These are phyloP conservation scores for Pygmarrhopalites habei DNA, from an alignment of 1,140 invertebrate species.

Conservation along the genomic window DNA sequence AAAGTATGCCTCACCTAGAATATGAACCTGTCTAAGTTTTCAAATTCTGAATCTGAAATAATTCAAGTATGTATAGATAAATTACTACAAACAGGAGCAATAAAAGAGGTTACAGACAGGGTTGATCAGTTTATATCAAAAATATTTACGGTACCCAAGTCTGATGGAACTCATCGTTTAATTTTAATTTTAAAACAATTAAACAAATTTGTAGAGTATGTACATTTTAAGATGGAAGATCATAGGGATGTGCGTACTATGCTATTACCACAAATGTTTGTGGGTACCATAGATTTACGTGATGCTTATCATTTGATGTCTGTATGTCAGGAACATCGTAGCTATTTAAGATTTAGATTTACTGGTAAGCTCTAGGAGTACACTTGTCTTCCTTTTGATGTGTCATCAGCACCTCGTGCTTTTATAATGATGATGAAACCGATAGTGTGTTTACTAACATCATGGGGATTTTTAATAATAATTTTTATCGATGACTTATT, in stretches of 20 bases:
- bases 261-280: slow-evolving; percentile 1
- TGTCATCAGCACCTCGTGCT: slow-evolving; percentile 14
- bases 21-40: too few species aligned
- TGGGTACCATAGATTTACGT: slow-evolving; percentile 23
- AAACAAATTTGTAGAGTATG: slow-evolving; percentile 19
- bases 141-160: too few species aligned
- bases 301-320: slow-evolving; percentile 28
- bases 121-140: too few species aligned
- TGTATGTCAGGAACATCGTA: slow-evolving; percentile 6
- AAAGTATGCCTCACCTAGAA: too few species aligned
- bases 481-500: slow-evolving; percentile 25
- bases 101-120: too few species aligned
- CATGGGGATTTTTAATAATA: background rate
- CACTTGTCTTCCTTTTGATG: slow-evolving; percentile 23
- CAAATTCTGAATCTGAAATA: too few species aligned
- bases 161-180: background rate
- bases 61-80: too few species aligned
- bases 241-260: slow-evolving; percentile 3
- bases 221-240: slow-evolving; percentile 34
- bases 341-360: slow-evolving; percentile 25
- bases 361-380: slow-evolving; percentile 17
- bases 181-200: slow-evolving; percentile 28
- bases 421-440: slow-evolving; percentile 26
- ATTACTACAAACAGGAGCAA: too few species aligned
- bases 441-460: slow-evolving; percentile 5